Percentiles rank a stretch among this genome's conserved stretches.
phyloP scores from a whole-genome alignment of 2,797 vertebrate genomes.

The Hemitrygon akajei region DNA sequence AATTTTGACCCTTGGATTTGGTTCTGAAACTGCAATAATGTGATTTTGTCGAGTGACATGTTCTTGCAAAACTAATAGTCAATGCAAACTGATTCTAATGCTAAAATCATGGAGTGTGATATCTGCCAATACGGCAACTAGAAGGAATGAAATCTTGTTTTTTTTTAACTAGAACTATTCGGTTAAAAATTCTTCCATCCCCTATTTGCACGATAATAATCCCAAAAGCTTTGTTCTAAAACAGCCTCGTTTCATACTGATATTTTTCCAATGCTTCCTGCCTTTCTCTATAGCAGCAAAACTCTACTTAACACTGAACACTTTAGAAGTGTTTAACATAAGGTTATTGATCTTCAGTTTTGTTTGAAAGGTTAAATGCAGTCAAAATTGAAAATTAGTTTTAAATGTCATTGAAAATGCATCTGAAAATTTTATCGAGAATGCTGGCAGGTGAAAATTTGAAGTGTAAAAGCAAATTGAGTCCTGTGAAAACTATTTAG shows the following conservation, averaged over 20 bases:
- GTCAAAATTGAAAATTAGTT: neutral
- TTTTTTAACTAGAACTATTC: neutral
- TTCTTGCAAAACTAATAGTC: too few species aligned
- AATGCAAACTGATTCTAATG: neutral
- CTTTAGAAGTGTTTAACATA: constrained; percentile 40
- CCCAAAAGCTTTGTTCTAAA: constrained; percentile 37
- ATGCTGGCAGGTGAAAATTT: constrained; percentile 30
- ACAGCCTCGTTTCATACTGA: constrained; percentile 53
- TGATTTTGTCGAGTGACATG: neutral
- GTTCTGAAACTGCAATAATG: neutral
- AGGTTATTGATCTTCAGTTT: constrained; percentile 40
- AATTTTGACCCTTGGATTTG: neutral
- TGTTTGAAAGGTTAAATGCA: constrained; percentile 39
- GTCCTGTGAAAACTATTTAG: constrained; percentile 28
- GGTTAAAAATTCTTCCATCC: neutral
- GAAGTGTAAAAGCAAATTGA: neutral
- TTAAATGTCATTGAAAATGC: neutral
- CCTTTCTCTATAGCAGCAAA: constrained; percentile 44
- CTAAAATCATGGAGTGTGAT: neutral
- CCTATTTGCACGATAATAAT: constrained; percentile 42
- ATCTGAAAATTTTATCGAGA: constrained; percentile 5
- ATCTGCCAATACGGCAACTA: neutral
- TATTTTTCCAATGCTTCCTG: constrained; percentile 46
- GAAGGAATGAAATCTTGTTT: neutral
- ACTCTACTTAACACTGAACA: constrained; percentile 47